Evolutionary conservation across 2,888 invertebrate genomes (phyloP), one percentile per base, ranked within the genome.

Genomic region (Lottia gigantea): DNA sequence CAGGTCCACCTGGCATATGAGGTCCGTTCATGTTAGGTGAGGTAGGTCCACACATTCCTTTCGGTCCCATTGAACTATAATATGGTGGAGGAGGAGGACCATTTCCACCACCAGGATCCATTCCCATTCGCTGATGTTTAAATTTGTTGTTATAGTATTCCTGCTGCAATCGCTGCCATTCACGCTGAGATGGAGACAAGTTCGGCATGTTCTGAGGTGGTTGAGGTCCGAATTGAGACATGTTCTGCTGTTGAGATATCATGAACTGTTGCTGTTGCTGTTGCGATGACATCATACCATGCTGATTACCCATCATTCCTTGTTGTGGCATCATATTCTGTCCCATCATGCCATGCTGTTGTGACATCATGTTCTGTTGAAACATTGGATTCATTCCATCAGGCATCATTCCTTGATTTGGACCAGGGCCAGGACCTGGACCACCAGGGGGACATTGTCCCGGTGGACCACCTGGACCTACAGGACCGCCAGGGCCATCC

Each of bases 141-240:
- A 23, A 55, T 72, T 86, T 85, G 64, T 85, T 83, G 25, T 78
- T 74, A 68, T 83, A 84, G 74, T 79, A 95, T 88, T 95, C 95
- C 85, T 94, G 93, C 84, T 95, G 95, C 79, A 96, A 89, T 88
- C 96, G 95, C 83, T 94, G 94, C 96, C 96, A 96, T 86, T 96
- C 96, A 88, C 95, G 92, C 89, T 94, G 94, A 7, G 92, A 92
- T 77, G 91, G 83, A 7, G 79, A 79, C 80, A 85, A 77, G 71
- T 82, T 82, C 66, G 84, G 84, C 82, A 83, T 84, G 77, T 84
- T 85, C 61, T 82, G 82, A 23, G 76, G 72, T 47, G 74, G 79
- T 25, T 80, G 77, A 45, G 80, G 82, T 11, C 81, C 82, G 74
- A 77, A 79, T 68, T 78, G 80, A 16, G 78, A 71, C 79, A 80